phyloP scores from a whole-genome alignment of 2,888 invertebrate species.

The Lithophane socia region DNA sequence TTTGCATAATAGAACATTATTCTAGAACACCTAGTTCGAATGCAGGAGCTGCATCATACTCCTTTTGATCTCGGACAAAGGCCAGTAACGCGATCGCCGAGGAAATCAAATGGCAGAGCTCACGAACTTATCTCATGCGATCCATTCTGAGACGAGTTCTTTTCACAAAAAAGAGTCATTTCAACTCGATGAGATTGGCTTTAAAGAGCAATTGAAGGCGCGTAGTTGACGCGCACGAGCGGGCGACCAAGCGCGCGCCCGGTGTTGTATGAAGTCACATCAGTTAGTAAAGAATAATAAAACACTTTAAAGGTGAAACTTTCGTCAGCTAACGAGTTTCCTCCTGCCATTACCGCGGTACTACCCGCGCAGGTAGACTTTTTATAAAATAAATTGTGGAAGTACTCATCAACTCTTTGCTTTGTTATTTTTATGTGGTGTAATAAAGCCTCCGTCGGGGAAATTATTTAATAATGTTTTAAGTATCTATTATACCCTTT shows the following conservation, averaged over 20 bases:
- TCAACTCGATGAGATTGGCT: conserved; percentile 43
- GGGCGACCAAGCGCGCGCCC: not conserved
- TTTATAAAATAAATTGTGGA: conserved; percentile 59
- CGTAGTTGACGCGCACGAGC: conserved; percentile 12
- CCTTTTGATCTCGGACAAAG: conserved; percentile 70
- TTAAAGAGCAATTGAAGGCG: conserved; percentile 36
- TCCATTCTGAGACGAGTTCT: conserved; percentile 54
- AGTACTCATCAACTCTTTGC: conserved; percentile 51
- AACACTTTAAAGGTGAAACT: conserved; percentile 68
- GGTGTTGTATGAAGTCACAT: conserved; percentile 46
- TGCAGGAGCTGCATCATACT: conserved; percentile 53
- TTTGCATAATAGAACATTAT: conserved; percentile 67
- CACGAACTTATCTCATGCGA: conserved; percentile 61
- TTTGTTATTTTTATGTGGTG: conserved; percentile 54
- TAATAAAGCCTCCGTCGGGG: conserved; percentile 43
- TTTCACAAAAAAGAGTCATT: conserved; percentile 55
- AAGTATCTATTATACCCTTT: conserved; percentile 8
- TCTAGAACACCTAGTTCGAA: conserved; percentile 42
- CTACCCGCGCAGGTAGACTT: conserved; percentile 41
- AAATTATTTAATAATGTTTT: conserved; percentile 51
- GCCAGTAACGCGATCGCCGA: conserved; percentile 62
- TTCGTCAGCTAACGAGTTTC: conserved; percentile 67
- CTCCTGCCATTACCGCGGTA: conserved; percentile 46
- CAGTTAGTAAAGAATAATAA: conserved; percentile 65
- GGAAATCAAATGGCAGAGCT: conserved; percentile 50